Evolutionary conservation across 2,797 vertebrate genomes (phyloP).

Genomic region (Falco columbarius): DNA sequence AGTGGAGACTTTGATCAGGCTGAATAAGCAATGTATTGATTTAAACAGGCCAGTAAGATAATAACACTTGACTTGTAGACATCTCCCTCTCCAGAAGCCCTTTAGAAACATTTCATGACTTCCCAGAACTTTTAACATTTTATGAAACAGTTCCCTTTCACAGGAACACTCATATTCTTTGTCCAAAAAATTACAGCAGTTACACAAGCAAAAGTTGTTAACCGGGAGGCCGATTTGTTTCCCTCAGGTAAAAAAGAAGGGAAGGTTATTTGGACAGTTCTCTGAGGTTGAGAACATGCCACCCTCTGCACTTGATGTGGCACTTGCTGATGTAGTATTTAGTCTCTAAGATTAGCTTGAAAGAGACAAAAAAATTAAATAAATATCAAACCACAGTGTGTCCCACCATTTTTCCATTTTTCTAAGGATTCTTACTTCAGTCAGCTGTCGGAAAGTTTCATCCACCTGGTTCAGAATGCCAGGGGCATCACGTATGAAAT

Average conservation of each 20-base stretch:
- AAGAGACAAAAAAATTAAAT: not conserved
- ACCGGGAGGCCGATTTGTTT: not conserved
- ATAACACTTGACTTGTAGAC: not conserved
- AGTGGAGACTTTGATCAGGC: not conserved
- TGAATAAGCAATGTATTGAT: not conserved
- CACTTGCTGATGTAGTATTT: not conserved
- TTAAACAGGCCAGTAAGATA: not conserved
- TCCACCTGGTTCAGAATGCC: constrained; percentile 91
- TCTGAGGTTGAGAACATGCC: not conserved
- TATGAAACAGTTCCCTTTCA: not conserved
- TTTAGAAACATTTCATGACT: not conserved
- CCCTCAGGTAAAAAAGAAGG: not conserved
- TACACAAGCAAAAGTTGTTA: not conserved
- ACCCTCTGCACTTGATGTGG: not conserved
- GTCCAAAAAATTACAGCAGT: not conserved
- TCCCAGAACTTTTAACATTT: not conserved
- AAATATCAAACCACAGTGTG: not conserved
- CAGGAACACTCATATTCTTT: not conserved
- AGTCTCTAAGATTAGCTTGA: not conserved
- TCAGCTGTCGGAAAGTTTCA: constrained; percentile 88
- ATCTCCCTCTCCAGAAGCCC: not conserved
- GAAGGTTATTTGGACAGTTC: not conserved
- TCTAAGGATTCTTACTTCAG: constrained; percentile 80
- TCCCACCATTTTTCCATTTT: not conserved
- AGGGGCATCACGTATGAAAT: constrained; percentile 90